These are phyloP conservation scores for Brachionus plicatilis DNA, from an alignment of 1,140 invertebrate species.

Conservation along the genomic window DNA sequence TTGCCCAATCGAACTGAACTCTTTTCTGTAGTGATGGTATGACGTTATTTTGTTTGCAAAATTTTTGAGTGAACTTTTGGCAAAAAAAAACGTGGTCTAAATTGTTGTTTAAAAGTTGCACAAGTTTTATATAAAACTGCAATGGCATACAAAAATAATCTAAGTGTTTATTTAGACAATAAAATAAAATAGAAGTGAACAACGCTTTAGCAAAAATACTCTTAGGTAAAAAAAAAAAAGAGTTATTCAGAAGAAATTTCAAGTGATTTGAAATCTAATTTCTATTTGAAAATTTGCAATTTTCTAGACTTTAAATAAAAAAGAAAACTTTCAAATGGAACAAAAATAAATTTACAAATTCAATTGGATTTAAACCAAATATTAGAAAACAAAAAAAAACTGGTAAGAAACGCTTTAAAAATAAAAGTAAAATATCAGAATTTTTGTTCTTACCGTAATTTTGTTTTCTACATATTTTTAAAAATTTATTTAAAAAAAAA, in stretches of 20 bases:
- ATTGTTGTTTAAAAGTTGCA: too few species aligned
- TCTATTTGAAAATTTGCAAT: neutral
- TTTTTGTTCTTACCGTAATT: neutral
- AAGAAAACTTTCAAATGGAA: neutral
- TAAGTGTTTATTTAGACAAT: neutral
- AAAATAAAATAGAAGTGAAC: neutral
- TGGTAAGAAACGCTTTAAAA: neutral
- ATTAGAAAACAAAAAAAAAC: neutral
- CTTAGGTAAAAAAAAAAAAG: neutral
- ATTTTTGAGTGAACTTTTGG: neutral
- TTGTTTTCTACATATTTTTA: neutral
- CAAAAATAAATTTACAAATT: neutral
- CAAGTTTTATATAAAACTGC: neutral
- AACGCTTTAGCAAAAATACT: neutral
- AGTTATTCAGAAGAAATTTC: neutral
- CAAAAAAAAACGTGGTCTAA: neutral
- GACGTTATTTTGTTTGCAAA: neutral
- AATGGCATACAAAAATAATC: neutral
- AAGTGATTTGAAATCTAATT: neutral
- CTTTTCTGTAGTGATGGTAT: neutral
- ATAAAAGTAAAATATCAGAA: neutral
- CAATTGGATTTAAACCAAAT: neutral
- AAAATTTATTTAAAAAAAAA: neutral
- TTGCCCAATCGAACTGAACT: neutral
- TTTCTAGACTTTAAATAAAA: neutral